Evolutionary conservation across 1,140 invertebrate species (phyloP), one percentile per base, ranked within the genome.

Genomic region (Melanaphis sacchari): DNA sequence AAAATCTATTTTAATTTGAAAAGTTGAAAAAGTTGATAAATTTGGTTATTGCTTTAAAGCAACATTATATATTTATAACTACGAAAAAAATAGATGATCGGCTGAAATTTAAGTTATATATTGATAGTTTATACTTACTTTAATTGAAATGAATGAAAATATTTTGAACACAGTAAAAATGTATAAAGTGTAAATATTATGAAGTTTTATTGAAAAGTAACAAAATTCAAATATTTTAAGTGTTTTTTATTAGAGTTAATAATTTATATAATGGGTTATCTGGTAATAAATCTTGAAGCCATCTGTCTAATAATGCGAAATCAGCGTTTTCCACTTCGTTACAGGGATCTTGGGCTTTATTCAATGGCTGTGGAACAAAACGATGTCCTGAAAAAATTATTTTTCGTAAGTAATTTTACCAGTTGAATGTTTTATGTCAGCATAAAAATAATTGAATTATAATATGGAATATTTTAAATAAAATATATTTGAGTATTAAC

Each of bases 321-420:
- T 95, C 95, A 8, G 95, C 95, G 18, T 93, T 94, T 94, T 95
- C 95, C n/a, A 95, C 94, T 93, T 95, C 95, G 36, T 95, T 94
- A 93, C 95, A 95, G 21, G 95, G 95, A 94, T 95, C 95, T 87
- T 46, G 91, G 94, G 94, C 94, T 93, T 94, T 95, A 90, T 94
- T 94, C 41, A 94, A 94, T 18, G 95, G 94, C 93, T 94, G 94
- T 5, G 66, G 52, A 88, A 93, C 84, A 76, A 89, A 93, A 54
- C 89, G n/a, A 31, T 90, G 31, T 40, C 84, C 81, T 95, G 95
- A 0, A 95, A 95, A 94, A 8, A 95, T 95, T n/a, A 96, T 95
- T 31, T 95, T 31, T 11, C 22, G 2, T 31, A 85, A 41, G 26
- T 85, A 85, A 84, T 24, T 3, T 41, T 43, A 85, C 7, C 6